Percentiles rank a stretch among this genome's conserved stretches.
phyloP scores from a whole-genome alignment of 2,888 invertebrate species.

The Parnassius glacialis region DNA sequence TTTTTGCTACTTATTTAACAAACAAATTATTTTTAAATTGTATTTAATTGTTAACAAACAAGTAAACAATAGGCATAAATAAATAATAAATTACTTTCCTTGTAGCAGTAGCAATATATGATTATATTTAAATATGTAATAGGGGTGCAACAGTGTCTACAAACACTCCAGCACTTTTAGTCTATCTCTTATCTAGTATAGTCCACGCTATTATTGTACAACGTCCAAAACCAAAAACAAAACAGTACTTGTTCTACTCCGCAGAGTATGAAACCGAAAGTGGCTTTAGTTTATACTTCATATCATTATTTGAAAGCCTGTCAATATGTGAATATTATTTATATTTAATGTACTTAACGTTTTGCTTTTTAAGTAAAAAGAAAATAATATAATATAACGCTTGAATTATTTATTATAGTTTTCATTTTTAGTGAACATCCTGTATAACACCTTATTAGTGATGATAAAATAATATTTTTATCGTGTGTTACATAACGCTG shows the following conservation, averaged over 20 bases:
- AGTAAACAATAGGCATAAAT: too few relatives aligned
- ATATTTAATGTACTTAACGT: slow-evolving; percentile 12
- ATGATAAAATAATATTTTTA: background rate
- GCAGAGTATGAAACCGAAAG: slow-evolving; percentile 8
- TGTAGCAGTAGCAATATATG: too few relatives aligned
- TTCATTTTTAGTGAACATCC: slow-evolving; percentile 1
- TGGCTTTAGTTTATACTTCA: slow-evolving; percentile 5
- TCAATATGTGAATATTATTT: background rate
- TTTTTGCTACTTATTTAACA: background rate
- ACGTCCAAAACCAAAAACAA: too few relatives aligned
- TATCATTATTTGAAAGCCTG: background rate
- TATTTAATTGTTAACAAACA: too few relatives aligned
- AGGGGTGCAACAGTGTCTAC: too few relatives aligned
- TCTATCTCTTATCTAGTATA: too few relatives aligned
- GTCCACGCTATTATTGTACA: too few relatives aligned
- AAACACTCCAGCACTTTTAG: too few relatives aligned
- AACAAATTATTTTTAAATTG: too few relatives aligned
- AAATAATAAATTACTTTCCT: too few relatives aligned
- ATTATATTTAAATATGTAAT: too few relatives aligned
- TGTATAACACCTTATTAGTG: slow-evolving; percentile 2
- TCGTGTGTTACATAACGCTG: slow-evolving; percentile 14
- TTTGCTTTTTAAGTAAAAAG: background rate
- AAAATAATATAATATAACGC: too few relatives aligned
- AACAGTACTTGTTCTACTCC: background rate
- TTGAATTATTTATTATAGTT: background rate